Evolutionary conservation across 1,140 invertebrate species (phyloP), one percentile per base, ranked within the genome.

Genomic region (Magallana angulata): DNA sequence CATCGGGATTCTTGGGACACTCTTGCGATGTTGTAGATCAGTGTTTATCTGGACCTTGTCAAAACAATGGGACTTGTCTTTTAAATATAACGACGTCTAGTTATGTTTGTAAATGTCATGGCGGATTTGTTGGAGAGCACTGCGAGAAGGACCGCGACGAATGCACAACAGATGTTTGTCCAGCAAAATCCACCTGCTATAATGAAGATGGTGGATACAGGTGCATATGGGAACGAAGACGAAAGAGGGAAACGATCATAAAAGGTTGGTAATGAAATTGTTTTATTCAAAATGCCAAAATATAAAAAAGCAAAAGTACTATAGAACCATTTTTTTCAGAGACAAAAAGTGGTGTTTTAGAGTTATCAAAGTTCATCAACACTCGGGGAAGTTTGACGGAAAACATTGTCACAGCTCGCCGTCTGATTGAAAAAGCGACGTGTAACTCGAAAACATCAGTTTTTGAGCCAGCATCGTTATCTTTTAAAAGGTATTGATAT

Each of bases 111-210:
- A 11, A 7, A 1, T 90, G 90, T 81, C 12, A n/a, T 9, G n/a
- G 14, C 12, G 87, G 86, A n/a, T 90, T 57, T 30, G 86, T 12
- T 1, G 90, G 90, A 14, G 6, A 57, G 14, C 30, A 59, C 18
- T 90, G 89, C 57, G 60, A 82, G 24, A 62, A 24, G 8, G 68
- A 90, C 24, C 80, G 56, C 57, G 57, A 90, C 56, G 89, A 90
- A 81, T 90, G 89, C 68, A 24, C 86, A n/a, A n/a, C 59, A n/a
- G 81, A 58, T n/a, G 16, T 56, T 14, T 90, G 89, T 68, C 59
- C 57, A 30, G 6, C 24, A 30, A 62, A 16, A n/a, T 84, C 81
- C 7, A 57, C 48, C 7, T 84, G 82, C 18, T 59, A 18, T 36
- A 84, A 84, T 84, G 5, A 60, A 24, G 82, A 84, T 24, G 82